phyloP scores from a whole-genome alignment of 2,888 invertebrate genomes.

The Arge pagana region DNA sequence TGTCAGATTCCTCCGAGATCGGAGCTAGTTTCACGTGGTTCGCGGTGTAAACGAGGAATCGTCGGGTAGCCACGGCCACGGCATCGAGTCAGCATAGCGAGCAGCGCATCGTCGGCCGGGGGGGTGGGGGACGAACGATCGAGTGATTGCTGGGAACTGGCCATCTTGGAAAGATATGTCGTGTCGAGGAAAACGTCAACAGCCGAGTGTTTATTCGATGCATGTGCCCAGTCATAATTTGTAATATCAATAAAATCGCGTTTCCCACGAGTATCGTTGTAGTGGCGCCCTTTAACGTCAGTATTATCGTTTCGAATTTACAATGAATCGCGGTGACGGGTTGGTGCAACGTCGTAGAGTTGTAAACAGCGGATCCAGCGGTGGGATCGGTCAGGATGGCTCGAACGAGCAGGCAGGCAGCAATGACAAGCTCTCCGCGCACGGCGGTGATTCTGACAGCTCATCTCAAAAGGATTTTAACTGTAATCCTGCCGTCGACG shows the following conservation, averaged over 20 bases:
- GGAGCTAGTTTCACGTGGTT: no score
- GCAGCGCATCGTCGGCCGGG: no score
- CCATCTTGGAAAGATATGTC: conserved; percentile 53
- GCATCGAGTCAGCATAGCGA: no score
- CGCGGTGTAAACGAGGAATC: no score
- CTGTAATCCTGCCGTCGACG: conserved; percentile 75
- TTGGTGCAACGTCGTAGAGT: conserved; percentile 89
- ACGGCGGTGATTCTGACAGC: conserved; percentile 55
- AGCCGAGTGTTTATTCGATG: conserved; percentile 41
- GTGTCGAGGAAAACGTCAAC: conserved; percentile 47
- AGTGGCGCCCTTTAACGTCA: neutral
- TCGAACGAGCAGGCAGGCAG: conserved; percentile 63
- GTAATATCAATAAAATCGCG: no score
- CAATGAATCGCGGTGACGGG: conserved; percentile 89
- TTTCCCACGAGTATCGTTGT: neutral
- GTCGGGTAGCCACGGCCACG: no score
- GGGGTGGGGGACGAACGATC: conserved; percentile 2
- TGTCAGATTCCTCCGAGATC: no score
- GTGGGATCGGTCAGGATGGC: conserved; percentile 67
- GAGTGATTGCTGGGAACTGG: conserved; percentile 31
- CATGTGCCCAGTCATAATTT: no score
- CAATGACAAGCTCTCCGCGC: conserved; percentile 61
- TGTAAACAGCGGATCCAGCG: conserved; percentile 60
- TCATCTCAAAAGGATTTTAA: conserved; percentile 62
- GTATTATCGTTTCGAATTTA: conserved; percentile 24